A percentile compares a stretch with the other conserved stretches of the same genome.
phyloP scores from a whole-genome alignment of 2,113 vertebrate genomes.

The Cettia cetti region DNA sequence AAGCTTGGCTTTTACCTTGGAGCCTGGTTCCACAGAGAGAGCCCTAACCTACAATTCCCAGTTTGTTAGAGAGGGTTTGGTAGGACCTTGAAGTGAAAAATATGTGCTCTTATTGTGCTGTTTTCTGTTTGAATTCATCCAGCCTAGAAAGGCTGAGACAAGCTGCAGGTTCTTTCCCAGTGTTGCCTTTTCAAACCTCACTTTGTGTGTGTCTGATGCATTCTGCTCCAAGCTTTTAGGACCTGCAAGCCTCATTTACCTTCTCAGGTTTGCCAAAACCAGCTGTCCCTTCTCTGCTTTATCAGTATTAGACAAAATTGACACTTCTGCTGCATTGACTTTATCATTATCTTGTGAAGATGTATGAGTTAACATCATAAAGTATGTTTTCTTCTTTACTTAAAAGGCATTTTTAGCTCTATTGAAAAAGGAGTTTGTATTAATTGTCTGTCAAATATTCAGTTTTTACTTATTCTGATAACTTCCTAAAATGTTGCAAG shows the following conservation, averaged over 20 bases:
- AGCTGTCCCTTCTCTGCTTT: not conserved
- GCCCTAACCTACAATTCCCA: not conserved
- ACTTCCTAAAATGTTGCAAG: not conserved
- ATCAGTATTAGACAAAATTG: not conserved
- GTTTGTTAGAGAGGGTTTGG: conserved; percentile 7
- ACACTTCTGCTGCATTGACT: not conserved
- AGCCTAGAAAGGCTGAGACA: not conserved
- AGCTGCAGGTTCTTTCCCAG: conserved; percentile 19
- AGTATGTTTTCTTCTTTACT: not conserved
- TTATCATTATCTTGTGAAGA: not conserved
- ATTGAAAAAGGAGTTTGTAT: not conserved
- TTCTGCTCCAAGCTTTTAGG: not conserved
- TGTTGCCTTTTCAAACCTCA: not conserved
- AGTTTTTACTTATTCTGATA: not conserved
- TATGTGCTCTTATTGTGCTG: not conserved
- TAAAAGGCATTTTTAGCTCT: not conserved
- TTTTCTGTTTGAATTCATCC: conserved; percentile 37
- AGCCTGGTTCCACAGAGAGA: not conserved
- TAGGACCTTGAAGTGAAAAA: conserved; percentile 34
- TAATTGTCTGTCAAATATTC: conserved; percentile 27
- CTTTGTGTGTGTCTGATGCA: not conserved
- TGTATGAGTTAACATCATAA: not conserved
- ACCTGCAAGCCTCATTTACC: not conserved
- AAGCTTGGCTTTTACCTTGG: conserved; percentile 5
- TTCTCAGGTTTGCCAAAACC: not conserved